Evolutionary conservation across 2,888 invertebrate species (phyloP), one percentile per base, ranked within the genome.

Genomic region (Epistrophella euchroma): DNA sequence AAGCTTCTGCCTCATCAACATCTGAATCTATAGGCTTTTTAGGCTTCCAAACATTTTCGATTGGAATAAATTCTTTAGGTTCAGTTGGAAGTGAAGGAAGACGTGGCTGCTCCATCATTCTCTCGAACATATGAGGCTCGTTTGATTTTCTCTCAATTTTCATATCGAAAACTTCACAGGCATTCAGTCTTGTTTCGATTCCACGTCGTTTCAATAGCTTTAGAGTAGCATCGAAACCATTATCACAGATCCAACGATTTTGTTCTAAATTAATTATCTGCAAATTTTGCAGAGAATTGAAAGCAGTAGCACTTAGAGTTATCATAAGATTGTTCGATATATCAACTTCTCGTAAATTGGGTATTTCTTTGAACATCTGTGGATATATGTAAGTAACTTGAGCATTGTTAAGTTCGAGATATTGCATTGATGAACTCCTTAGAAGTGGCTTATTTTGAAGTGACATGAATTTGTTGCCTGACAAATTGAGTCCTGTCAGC

Each of bases 241-340:
- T 90, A 88, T 93, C 93, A 89, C 95, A 95, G 74, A 93, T 92
- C 91, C 94, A 94, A 75, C 93, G 93, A 88, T 95, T 95, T 84
- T 93, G 93, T 28, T 93, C 91, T 2, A 95, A 89, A 89, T 94
- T 93, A 43, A 95, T 88, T 66, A 92, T 90, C 72, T 93, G 92
- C 60, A 95, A 89, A 83, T 93, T 93, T 1, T 90, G 90, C 55
- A 95, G 89, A 0, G 93, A 92, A 71, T 92, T 90, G 5, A 95
- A 91, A 0, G 94, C 92, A 28, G 93, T 93, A 0, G 92, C 89
- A 70, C 92, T 93, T 0, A 95, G 83, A 5, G 94, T 93, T 15
- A 94, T 92, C 85, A 95, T 91, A 86, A 94, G 94, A 89, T 96
- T 96, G 88, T 94, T 93, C 19, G 95, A 94, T 71, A 95, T 89